Conservation (phyloP, 2,888 invertebrate genomes). For the Syrphus vitripennis region DNA sequence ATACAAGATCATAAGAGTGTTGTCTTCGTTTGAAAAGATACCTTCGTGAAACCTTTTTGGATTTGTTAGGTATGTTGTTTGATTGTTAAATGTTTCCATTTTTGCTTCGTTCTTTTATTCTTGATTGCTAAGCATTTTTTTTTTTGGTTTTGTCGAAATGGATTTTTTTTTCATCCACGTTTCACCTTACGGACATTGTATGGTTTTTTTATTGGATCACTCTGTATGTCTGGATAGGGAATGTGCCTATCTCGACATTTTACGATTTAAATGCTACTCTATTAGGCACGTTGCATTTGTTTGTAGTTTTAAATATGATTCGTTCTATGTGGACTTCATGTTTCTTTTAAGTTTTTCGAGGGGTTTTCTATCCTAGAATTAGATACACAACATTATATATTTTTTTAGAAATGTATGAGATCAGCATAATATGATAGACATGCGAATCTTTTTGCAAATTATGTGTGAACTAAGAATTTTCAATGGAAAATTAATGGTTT, state of each 20-base stretch:
- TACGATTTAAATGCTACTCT: conserved; percentile 43
- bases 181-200: conserved; percentile 27
- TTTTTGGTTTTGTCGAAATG: not conserved
- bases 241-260: conserved; percentile 48
- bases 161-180: conserved; percentile 7
- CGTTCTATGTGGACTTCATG: not conserved
- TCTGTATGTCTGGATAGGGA: conserved; percentile 14
- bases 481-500: not conserved
- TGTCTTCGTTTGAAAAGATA: not conserved
- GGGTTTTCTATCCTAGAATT: not conserved
- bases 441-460: not conserved
- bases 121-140: conserved; percentile 48
- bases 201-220: conserved; percentile 7
- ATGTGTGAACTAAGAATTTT: not conserved
- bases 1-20: not conserved
- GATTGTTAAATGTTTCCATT: conserved; percentile 48
- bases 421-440: conserved; percentile 25
- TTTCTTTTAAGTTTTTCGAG: not conserved
- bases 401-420: conserved; percentile 29
- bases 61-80: not conserved
- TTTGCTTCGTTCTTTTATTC: conserved; percentile 18
- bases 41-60: conserved; percentile 23
- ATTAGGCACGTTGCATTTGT: conserved; percentile 2
- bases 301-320: not conserved
- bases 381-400: not conserved